phyloP scores from a whole-genome alignment of 2,888 invertebrate genomes.

The Drosophila quinaria region DNA sequence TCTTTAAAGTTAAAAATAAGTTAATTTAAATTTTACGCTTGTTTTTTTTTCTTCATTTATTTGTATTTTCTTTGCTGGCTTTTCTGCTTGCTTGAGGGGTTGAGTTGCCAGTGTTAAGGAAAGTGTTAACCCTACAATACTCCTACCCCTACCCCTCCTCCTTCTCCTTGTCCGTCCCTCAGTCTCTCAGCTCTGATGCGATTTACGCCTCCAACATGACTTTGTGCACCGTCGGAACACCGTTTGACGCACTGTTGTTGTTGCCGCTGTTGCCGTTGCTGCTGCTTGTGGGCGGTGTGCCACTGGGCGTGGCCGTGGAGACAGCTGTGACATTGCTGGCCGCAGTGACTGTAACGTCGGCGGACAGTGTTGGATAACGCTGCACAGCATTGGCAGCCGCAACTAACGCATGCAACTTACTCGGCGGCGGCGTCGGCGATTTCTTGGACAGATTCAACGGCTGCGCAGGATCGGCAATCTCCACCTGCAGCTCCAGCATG shows the following conservation, averaged over 20 bases:
- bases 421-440: slow-evolving; percentile 91
- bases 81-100: slow-evolving; percentile 17
- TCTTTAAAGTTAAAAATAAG: slow-evolving; percentile 61
- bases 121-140: slow-evolving; percentile 30
- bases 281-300: slow-evolving; percentile 63
- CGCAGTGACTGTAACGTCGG: slow-evolving; percentile 85
- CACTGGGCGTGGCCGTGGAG: slow-evolving; percentile 52
- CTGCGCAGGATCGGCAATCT: slow-evolving; percentile 92
- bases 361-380: slow-evolving; percentile 84
- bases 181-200: slow-evolving; percentile 65
- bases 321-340: slow-evolving; percentile 64
- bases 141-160: background rate
- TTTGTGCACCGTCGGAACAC: slow-evolving; percentile 86
- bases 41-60: slow-evolving; percentile 24
- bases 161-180: slow-evolving; percentile 10
- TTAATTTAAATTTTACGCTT: slow-evolving; percentile 42
- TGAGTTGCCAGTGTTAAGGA: slow-evolving; percentile 47
- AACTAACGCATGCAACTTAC: slow-evolving; percentile 83
- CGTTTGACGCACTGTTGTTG: slow-evolving; percentile 16
- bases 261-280: slow-evolving; percentile 35
- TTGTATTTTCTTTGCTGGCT: slow-evolving; percentile 25
- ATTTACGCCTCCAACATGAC: slow-evolving; percentile 89
- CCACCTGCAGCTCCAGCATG: slow-evolving; percentile 92
- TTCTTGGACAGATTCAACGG: slow-evolving; percentile 96
- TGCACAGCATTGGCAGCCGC: slow-evolving; percentile 83